phyloP scores from a whole-genome alignment of 2,113 vertebrate genomes.

The Clupea harengus region DNA sequence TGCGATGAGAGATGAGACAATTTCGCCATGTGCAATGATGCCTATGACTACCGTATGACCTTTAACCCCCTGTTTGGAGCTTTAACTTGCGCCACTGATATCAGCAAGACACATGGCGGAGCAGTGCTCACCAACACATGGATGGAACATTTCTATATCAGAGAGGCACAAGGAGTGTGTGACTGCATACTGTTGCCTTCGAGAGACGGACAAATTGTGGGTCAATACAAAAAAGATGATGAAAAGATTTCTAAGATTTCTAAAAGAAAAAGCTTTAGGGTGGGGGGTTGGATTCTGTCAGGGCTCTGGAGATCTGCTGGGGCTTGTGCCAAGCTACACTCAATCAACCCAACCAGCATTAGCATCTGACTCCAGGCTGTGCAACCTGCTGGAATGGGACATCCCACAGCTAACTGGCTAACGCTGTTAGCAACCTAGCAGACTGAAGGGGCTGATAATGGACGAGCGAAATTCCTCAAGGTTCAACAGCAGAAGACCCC shows the following conservation, averaged over 20 bases:
- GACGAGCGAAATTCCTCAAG: slow-evolving; percentile 9
- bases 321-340: not conserved
- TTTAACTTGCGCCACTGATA: not conserved
- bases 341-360: too few relatives aligned
- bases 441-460: slow-evolving; percentile 33
- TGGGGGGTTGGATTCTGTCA: not conserved
- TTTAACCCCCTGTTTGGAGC: not conserved
- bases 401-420: not conserved
- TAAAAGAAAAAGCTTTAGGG: not conserved
- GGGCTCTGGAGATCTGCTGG: not conserved
- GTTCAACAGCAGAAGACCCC: slow-evolving; percentile 40
- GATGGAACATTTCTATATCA: not conserved
- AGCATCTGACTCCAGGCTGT: not conserved
- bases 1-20: not conserved
- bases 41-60: not conserved
- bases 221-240: not conserved
- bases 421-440: not conserved
- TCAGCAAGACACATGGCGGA: not conserved
- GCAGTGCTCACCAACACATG: not conserved
- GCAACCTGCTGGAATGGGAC: not conserved
- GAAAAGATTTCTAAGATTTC: not conserved
- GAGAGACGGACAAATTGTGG: not conserved
- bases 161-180: not conserved
- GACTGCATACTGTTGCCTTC: not conserved
- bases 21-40: not conserved